Evolutionary conservation across 2,888 invertebrate species (phyloP), one percentile per base, ranked within the genome.

Genomic region (Chalcosyrphus nemorum): DNA sequence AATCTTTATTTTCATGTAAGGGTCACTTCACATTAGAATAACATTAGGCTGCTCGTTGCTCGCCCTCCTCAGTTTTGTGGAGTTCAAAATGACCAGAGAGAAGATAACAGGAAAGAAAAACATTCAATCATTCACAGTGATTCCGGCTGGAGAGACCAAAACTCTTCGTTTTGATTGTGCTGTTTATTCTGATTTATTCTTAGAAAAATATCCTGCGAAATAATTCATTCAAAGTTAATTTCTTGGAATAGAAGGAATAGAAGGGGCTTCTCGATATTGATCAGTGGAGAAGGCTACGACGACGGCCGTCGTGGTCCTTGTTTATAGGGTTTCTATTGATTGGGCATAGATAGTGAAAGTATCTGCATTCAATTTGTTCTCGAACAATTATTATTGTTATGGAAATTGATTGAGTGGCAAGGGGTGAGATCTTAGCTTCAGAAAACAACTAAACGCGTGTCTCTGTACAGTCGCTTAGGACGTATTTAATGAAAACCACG

Each of bases 151-250:
- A 29, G 59, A 52, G n/a, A n/a, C n/a, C 21, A 32, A 21, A 43
- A 41, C 17, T 68, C 63, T 72, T 43, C 70, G 70, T 68, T 76
- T 76, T 80, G 72, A 72, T 80, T 80, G 65, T 72, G 72, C 72
- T 80, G 78, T 80, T 80, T 80, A 72, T 72, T 80, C 78, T 72
- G 78, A 80, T 80, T 72, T 80, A 80, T 80, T 72, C 78, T 41
- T 57, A 65, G 43, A 35, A 82, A 82, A 82, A 82, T 78, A 82
- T 74, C 82, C 82, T 78, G 56, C 61, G 66, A 78, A 68, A 72
- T 78, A 78, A 82, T 78, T 82, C 82, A 82, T 82, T 82, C 78
- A 74, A 82, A 82, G 82, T 82, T 78, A 82, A 82, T 82, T 82
- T 78, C 61, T 78, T 68, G 54, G 71, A 82, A 82, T 66, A 52